A percentile compares a stretch with the other conserved stretches of the same genome.
These are phyloP conservation scores for Orthosia cruda DNA, from an alignment of 2,888 invertebrate genomes.

Conservation along the genomic window DNA sequence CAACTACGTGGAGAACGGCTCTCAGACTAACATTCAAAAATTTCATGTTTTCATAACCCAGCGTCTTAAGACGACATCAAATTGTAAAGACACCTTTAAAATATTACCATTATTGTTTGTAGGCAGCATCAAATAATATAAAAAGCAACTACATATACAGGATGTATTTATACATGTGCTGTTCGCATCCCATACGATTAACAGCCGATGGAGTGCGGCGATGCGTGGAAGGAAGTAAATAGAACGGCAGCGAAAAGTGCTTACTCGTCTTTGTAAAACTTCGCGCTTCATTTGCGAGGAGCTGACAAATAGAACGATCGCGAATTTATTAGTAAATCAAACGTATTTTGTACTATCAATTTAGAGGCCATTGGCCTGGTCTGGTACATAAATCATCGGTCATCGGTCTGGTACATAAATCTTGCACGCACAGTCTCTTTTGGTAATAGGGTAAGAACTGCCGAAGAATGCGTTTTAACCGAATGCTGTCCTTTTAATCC, in stretches of 20 bases:
- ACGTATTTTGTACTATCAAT: background rate
- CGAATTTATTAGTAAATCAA: conserved; percentile 18
- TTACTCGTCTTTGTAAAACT: conserved; percentile 16
- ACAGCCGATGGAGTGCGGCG: conserved; percentile 6
- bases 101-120: background rate
- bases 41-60: too few species aligned
- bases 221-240: conserved; percentile 17
- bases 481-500: too few species aligned
- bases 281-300: conserved; percentile 29
- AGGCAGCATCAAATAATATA: too few species aligned
- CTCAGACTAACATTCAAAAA: too few species aligned
- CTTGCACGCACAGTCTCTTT: too few species aligned
- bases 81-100: too few species aligned
- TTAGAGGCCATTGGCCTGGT: background rate
- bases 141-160: too few species aligned
- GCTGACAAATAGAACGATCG: conserved; percentile 8
- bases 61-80: too few species aligned
- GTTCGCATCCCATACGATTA: conserved; percentile 13
- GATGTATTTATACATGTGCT: background rate
- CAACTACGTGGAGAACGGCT: too few species aligned
- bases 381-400: too few species aligned
- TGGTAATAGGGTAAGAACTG: too few species aligned
- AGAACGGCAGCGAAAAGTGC: conserved; percentile 3
- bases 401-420: background rate
- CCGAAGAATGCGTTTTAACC: too few species aligned